Evolutionary conservation across 2,888 invertebrate genomes (phyloP).

Genomic region (Philaethria dido): DNA sequence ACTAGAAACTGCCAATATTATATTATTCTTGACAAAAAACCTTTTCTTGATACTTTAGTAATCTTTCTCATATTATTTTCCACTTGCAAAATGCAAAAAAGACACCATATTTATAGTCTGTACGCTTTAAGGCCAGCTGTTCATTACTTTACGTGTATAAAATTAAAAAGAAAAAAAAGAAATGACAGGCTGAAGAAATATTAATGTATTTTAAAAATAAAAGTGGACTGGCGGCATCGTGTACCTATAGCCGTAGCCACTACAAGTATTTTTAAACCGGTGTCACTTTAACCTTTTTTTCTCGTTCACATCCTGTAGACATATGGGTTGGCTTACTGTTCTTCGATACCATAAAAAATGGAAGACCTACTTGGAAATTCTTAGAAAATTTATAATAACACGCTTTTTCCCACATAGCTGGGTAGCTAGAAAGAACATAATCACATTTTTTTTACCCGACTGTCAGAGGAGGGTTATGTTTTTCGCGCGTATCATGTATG

Average conservation of each 20-base stretch:
- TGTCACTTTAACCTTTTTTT: conserved; percentile 62
- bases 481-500: no score
- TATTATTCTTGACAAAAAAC: neutral
- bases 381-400: neutral
- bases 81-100: neutral
- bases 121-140: conserved; percentile 19
- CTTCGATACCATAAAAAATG: neutral
- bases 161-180: conserved; percentile 46
- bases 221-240: conserved; percentile 50
- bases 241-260: no score
- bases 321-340: conserved; percentile 16
- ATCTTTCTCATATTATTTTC: neutral
- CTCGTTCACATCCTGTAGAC: conserved; percentile 2
- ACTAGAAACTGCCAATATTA: no score
- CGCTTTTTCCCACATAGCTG: no score
- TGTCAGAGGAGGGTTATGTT: no score
- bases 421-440: no score
- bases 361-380: neutral
- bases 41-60: neutral
- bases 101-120: conserved; percentile 14
- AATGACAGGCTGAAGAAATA: conserved; percentile 52
- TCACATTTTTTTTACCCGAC: no score
- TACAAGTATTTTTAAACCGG: conserved; percentile 60
- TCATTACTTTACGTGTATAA: conserved; percentile 25
- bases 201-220: conserved; percentile 59